phyloP scores from a whole-genome alignment of 2,113 vertebrate genomes.

The Formicarius rufipectus region DNA sequence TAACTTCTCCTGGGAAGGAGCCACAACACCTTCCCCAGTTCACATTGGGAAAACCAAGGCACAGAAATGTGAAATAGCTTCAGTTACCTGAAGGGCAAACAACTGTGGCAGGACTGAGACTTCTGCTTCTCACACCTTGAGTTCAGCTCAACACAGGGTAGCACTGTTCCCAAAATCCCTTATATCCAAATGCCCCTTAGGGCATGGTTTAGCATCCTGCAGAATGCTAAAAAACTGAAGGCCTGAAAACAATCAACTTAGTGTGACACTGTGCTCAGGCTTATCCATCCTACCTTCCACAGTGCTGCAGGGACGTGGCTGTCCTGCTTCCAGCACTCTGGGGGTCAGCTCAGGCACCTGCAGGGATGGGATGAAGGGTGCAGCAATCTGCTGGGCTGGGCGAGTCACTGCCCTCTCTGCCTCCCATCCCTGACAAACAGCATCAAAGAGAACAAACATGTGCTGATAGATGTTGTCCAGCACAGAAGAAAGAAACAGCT shows the following conservation, averaged over 20 bases:
- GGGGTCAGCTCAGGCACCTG: background rate
- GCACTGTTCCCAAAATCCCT: background rate
- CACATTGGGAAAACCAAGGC: fast-evolving
- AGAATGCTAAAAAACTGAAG: no score
- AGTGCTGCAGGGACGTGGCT: fast-evolving
- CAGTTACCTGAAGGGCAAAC: fast-evolving
- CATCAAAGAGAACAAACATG: fast-evolving
- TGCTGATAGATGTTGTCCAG: background rate
- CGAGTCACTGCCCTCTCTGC: background rate
- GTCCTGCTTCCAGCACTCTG: background rate
- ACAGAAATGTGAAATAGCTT: background rate
- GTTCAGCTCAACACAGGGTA: background rate
- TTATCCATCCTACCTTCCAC: fast-evolving
- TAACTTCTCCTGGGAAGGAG: background rate
- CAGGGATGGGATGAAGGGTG: background rate
- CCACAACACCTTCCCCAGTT: background rate
- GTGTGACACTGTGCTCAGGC: fast-evolving
- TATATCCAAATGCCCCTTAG: no score
- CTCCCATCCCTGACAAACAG: background rate
- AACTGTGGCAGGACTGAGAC: background rate
- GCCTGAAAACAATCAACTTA: background rate
- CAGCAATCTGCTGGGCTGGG: background rate
- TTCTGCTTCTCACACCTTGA: background rate
- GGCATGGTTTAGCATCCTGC: background rate
- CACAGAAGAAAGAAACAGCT: background rate